phyloP scores from a whole-genome alignment of 2,888 invertebrate species.

The Eurois occulta region DNA sequence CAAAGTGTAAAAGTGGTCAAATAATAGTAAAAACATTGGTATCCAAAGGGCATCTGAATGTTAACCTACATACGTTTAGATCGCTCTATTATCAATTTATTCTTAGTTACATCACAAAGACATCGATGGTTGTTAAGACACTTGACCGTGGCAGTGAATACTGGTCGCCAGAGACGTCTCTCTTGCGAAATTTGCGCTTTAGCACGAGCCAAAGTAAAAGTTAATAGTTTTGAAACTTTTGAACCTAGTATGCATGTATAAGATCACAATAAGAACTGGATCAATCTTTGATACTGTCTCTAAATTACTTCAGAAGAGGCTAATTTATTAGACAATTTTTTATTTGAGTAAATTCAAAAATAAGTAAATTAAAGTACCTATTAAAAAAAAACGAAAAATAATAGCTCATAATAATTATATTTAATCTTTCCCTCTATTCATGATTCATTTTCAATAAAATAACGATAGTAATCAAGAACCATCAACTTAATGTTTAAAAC shows the following conservation, averaged over 20 bases:
- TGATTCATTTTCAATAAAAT: neutral
- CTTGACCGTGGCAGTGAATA: conserved; percentile 55
- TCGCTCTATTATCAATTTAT: conserved; percentile 59
- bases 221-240: conserved; percentile 38
- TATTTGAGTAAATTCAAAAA: neutral
- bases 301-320: neutral
- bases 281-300: neutral
- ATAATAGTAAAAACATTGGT: conserved; percentile 59
- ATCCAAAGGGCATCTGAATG: conserved; percentile 67
- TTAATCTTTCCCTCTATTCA: neutral
- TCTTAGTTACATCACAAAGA: conserved; percentile 58
- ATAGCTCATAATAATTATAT: no score
- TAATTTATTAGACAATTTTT: neutral
- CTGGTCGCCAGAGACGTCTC: conserved; percentile 14
- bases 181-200: conserved; percentile 12
- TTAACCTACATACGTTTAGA: conserved; percentile 64
- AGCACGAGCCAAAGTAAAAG: conserved; percentile 19
- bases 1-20: conserved; percentile 32
- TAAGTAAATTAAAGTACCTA: neutral
- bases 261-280: neutral
- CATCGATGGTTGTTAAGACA: conserved; percentile 35
- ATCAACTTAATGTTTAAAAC: neutral
- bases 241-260: neutral
- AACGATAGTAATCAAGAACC: neutral
- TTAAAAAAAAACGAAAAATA: neutral